These are phyloP conservation scores for Venustaconcha ellipsiformis DNA, from an alignment of 1,140 invertebrate genomes.

Conservation along the genomic window DNA sequence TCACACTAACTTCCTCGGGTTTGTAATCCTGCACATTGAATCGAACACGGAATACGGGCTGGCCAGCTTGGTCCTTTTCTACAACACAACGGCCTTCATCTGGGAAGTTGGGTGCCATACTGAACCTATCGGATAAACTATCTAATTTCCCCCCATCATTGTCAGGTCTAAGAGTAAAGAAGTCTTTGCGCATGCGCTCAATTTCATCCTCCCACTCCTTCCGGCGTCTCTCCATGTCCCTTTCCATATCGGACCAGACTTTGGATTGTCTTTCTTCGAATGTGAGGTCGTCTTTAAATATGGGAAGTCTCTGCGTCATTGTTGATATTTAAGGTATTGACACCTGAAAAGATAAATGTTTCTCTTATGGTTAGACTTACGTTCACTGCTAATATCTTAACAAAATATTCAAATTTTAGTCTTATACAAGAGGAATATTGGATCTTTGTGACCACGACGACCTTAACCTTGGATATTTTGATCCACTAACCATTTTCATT, in stretches of 20 bases:
- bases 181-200: slow-evolving; percentile 65
- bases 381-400: no score
- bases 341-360: slow-evolving; percentile 22
- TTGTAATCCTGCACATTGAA: slow-evolving; percentile 62
- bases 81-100: slow-evolving; percentile 46
- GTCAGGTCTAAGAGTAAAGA: slow-evolving; percentile 61
- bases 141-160: slow-evolving; percentile 41
- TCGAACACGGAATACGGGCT: slow-evolving; percentile 54
- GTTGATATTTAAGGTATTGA: slow-evolving; percentile 8
- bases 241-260: slow-evolving; percentile 66
- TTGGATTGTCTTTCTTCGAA: slow-evolving; percentile 63
- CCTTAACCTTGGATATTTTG: no score
- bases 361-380: no score
- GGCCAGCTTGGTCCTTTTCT: slow-evolving; percentile 57
- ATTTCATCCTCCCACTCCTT: slow-evolving; percentile 67
- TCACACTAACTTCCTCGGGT: slow-evolving; percentile 63
- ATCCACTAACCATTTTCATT: no score
- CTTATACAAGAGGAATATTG: no score
- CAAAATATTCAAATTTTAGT: no score
- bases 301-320: slow-evolving; percentile 62
- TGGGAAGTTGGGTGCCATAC: slow-evolving; percentile 29
- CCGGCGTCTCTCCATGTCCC: slow-evolving; percentile 62
- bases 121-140: slow-evolving; percentile 38
- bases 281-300: slow-evolving; percentile 58
- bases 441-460: no score